Evolutionary conservation across 1,140 invertebrate genomes (phyloP).

Genomic region (Hydropsyche tenuis): DNA sequence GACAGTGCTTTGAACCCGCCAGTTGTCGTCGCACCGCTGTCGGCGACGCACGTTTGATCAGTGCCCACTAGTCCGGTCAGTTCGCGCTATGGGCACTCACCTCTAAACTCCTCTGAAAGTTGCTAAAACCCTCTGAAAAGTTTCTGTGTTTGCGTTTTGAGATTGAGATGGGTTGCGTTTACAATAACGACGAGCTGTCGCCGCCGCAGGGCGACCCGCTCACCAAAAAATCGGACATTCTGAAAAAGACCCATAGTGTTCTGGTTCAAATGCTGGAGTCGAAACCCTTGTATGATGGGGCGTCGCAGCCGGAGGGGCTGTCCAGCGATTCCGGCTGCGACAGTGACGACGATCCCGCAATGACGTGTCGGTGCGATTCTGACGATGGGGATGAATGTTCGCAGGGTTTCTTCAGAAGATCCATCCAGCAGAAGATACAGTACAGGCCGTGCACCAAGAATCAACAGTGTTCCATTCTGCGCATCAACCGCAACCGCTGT

Average conservation of each 20-base stretch:
- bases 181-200: conserved; percentile 53
- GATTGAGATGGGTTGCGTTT: conserved; percentile 62
- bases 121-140: too few species aligned
- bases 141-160: too few species aligned
- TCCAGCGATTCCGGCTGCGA: conserved; percentile 67
- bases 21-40: conserved; percentile 55
- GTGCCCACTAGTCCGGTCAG: too few species aligned
- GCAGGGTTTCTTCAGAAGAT: conserved; percentile 85
- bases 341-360: conserved; percentile 62
- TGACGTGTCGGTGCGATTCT: conserved; percentile 58
- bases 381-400: conserved; percentile 68
- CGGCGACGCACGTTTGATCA: conserved; percentile 49
- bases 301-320: conserved; percentile 33
- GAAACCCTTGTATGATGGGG: conserved; percentile 55
- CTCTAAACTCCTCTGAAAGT: too few species aligned
- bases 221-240: conserved; percentile 45
- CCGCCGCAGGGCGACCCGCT: conserved; percentile 53
- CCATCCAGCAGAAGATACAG: conserved; percentile 98
- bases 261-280: conserved; percentile 64
- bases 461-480: conserved; percentile 95
- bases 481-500: conserved; percentile 96
- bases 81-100: too few species aligned
- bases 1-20: conserved; percentile 46
- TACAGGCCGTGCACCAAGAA: conserved; percentile 97
- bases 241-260: conserved; percentile 57